phyloP scores from a whole-genome alignment of 2,888 invertebrate species.

The Pimpla rufipes region DNA sequence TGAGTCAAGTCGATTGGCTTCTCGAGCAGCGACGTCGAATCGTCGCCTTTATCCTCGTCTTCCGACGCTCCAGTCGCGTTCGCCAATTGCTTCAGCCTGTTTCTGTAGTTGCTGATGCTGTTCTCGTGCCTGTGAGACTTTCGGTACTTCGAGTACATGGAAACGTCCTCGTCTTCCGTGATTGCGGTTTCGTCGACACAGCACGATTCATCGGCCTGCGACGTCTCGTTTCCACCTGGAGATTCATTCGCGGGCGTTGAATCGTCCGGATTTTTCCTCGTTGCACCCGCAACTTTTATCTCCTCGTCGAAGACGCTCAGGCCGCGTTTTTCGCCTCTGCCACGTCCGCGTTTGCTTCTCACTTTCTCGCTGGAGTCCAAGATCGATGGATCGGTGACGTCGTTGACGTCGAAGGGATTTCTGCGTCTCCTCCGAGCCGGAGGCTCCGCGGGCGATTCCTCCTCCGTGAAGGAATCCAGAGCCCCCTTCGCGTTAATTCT shows the following conservation, averaged over 20 bases:
- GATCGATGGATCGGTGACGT: slow-evolving; percentile 31
- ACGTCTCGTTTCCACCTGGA: neutral
- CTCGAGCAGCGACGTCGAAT: slow-evolving; percentile 2
- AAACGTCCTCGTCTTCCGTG: slow-evolving; percentile 69
- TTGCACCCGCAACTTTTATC: neutral
- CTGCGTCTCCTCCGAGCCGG: slow-evolving; percentile 35
- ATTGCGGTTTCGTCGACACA: slow-evolving; percentile 40
- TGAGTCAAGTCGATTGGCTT: slow-evolving; percentile 51
- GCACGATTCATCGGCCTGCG: slow-evolving; percentile 17
- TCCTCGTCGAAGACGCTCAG: slow-evolving; percentile 24
- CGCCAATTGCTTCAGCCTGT: slow-evolving; percentile 59
- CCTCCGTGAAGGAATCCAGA: slow-evolving; percentile 58
- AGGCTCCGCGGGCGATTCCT: slow-evolving; percentile 41
- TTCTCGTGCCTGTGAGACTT: slow-evolving; percentile 74
- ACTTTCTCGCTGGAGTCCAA: slow-evolving; percentile 3
- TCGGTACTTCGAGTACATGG: slow-evolving; percentile 81
- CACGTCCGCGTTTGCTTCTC: slow-evolving; percentile 27
- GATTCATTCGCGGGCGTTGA: neutral
- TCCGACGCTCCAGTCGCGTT: slow-evolving; percentile 1
- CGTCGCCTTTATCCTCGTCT: slow-evolving; percentile 10
- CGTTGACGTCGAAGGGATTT: slow-evolving; percentile 60
- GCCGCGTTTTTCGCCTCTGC: slow-evolving; percentile 58
- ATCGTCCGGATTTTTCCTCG: neutral
- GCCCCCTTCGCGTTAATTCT: slow-evolving; percentile 72
- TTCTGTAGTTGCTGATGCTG: slow-evolving; percentile 80